These are phyloP conservation scores for Rambutsinella grinnellia DNA, from an alignment of 2,888 invertebrate genomes.

Conservation along the genomic window DNA sequence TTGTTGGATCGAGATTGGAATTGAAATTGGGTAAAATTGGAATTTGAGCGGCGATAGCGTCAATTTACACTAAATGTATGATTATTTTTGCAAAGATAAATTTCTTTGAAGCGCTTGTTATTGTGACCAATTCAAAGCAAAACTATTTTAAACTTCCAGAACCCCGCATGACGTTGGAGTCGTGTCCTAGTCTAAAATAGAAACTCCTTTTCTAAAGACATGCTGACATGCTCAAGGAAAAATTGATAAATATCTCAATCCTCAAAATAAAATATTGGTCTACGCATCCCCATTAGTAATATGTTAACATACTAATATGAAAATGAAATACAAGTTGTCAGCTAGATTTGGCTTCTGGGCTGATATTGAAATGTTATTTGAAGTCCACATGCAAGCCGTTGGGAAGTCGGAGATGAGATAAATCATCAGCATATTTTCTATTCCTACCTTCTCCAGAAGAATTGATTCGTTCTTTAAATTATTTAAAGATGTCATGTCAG, in stretches of 20 bases:
- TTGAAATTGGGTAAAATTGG: too few relatives aligned
- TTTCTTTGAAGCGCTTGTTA: too few relatives aligned
- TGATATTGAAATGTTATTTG: background rate
- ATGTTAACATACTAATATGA: background rate
- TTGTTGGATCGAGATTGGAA: too few relatives aligned
- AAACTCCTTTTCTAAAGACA: background rate
- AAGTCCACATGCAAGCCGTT: background rate
- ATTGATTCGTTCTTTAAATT: background rate
- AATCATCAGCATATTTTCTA: background rate
- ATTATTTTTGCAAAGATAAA: too few relatives aligned
- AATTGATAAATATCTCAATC: slow-evolving; percentile 45
- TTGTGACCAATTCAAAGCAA: too few relatives aligned
- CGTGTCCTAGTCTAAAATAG: slow-evolving; percentile 37
- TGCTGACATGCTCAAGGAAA: slow-evolving; percentile 34
- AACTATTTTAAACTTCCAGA: background rate
- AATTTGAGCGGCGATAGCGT: too few relatives aligned
- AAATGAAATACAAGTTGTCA: background rate
- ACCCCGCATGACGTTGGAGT: slow-evolving; percentile 45
- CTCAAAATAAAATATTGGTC: background rate
- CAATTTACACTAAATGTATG: too few relatives aligned
- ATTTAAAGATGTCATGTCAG: background rate
- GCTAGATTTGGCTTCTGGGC: background rate
- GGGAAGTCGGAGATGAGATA: background rate
- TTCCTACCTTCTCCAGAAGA: background rate
- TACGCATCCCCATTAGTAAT: too few relatives aligned